phyloP scores from a whole-genome alignment of 1,140 invertebrate genomes.

The Chironomus tepperi region DNA sequence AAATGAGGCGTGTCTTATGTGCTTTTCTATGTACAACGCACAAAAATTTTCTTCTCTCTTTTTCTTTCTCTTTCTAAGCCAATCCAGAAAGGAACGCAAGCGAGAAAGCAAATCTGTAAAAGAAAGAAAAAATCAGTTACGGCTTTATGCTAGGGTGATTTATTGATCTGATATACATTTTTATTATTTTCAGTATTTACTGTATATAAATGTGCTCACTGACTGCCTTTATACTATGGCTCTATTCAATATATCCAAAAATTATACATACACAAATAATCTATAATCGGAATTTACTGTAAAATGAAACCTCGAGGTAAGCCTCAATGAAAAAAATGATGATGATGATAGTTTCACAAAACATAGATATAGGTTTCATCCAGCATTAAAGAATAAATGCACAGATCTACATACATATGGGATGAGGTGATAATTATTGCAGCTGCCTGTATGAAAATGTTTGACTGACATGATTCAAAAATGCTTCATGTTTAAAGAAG shows the following conservation, averaged over 20 bases:
- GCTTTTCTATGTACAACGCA: neutral
- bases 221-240: neutral
- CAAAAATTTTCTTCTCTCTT: neutral
- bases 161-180: neutral
- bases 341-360: neutral
- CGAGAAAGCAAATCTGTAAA: conserved; percentile 18
- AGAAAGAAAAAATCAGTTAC: neutral
- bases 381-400: neutral
- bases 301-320: neutral
- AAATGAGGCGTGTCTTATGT: conserved; percentile 1
- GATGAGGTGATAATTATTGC: neutral
- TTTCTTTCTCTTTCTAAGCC: conserved; percentile 15
- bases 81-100: neutral
- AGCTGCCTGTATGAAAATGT: neutral
- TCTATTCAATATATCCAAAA: neutral
- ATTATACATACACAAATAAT: neutral
- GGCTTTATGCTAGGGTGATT: conserved; percentile 1
- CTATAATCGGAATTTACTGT: conserved; percentile 4
- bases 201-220: neutral
- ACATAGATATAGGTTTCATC: neutral
- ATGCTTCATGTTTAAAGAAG: neutral
- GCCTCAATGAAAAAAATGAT: neutral
- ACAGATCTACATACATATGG: too few relatives aligned
- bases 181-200: too few relatives aligned
- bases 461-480: conserved; percentile 7